Base-by-base conservation (phyloP, 2,113 vertebrate genomes). In the Mustela lutreola region DNA sequence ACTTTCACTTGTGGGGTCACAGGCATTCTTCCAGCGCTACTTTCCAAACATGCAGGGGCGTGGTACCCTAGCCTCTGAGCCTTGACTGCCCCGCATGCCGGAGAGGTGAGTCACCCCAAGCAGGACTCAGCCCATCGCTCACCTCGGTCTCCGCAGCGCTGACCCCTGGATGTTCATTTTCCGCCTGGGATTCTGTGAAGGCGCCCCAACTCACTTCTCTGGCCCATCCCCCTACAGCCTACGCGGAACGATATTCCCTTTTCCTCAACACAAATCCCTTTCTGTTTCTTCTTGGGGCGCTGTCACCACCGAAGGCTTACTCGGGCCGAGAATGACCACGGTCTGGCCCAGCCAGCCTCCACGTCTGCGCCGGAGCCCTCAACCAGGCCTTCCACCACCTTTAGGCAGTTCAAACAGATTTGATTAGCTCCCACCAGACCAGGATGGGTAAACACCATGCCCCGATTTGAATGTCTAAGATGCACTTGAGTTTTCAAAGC, bases 271-370 rank as follows among this genome's bases (percentile, higher is more conserved):
- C 15, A 56, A 56, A 56, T 56, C 53, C 28, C 28, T 10, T 19
- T 45, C 36, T 19, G 76, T 50, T 19, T 10, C 45, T 45, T 76
- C 73, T 24, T 7, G 8, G 73, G 73, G 73, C 39, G 28, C 39
- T 9, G 14, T 45, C 42, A 45, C 12, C 73, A 45, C 42, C 7
- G 6, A 7, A 45, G 24, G 42, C 71, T 78, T 11, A 50, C 45
- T 28, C 45, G 0, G 76, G 45, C 28, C 21, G 28, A 50, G 45
- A 19, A 6, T 19, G 76, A 5, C 28, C 31, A 0, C 0, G 4
- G 9, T 18, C 76, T n/a, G 76, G 48, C 48, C 76, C 48, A 11
- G 45, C 8, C 48, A n/a, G 48, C 31, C 48, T n/a, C 48, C 5
- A 2, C 2, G 2, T 12, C 10, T 21, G 48, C 31, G 12, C 78